Percentiles rank a stretch among this genome's conserved stretches.
Evolutionary conservation across 2,797 vertebrate genomes (phyloP).

Genomic region (Tenualosa thibaudeaui): DNA sequence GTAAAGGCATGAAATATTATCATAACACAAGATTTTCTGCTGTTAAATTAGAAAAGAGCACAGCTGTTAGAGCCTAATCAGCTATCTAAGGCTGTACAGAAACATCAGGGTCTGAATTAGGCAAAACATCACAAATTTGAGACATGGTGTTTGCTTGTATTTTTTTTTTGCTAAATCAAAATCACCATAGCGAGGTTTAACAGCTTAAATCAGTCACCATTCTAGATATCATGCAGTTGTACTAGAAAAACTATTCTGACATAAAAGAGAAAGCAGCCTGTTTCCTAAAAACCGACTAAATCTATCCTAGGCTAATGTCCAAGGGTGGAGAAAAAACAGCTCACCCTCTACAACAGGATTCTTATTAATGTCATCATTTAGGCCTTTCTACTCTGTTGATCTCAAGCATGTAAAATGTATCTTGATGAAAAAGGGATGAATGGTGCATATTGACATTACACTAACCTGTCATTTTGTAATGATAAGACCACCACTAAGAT

Average conservation of each 20-base stretch:
- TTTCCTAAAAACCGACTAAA: not conserved
- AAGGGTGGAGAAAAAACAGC: not conserved
- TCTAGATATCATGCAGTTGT: not conserved
- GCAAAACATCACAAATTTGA: too few species aligned
- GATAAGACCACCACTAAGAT: not conserved
- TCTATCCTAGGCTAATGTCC: not conserved
- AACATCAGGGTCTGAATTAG: too few species aligned
- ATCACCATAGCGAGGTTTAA: too few species aligned
- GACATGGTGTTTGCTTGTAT: too few species aligned
- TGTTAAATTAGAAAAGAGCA: not conserved
- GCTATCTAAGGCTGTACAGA: not conserved
- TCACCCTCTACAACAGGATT: not conserved
- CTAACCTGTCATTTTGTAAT: not conserved
- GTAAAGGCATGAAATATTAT: not conserved
- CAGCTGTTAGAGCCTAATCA: not conserved
- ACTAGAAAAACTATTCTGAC: not conserved
- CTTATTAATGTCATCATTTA: not conserved
- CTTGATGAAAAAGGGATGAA: slow-evolving; percentile 8
- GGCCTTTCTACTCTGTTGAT: not conserved
- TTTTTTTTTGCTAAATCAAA: too few species aligned
- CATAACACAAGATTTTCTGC: not conserved
- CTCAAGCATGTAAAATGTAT: not conserved
- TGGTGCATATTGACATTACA: slow-evolving; percentile 10
- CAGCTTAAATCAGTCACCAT: not conserved
- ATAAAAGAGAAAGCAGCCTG: not conserved